Percentiles rank a stretch among this genome's conserved stretches.
Evolutionary conservation across 2,797 vertebrate species (phyloP).

Genomic region (Ispidina picta): DNA sequence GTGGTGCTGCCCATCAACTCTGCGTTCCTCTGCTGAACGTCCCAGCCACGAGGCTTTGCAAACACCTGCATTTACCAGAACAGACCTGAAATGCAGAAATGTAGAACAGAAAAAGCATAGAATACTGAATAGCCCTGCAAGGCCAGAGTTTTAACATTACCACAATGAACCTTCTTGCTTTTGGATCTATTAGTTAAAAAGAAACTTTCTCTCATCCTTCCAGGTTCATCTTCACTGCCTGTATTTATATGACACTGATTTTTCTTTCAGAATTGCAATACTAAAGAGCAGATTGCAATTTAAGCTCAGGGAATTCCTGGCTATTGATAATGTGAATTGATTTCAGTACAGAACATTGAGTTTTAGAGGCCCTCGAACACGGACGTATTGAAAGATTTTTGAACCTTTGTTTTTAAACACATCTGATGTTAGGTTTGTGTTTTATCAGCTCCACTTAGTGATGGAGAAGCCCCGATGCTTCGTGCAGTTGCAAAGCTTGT

Average conservation of each 20-base stretch:
- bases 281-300: background rate
- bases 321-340: background rate
- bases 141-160: background rate
- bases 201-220: background rate
- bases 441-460: accelerated
- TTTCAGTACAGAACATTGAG: constrained; percentile 36
- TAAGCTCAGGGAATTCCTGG: background rate
- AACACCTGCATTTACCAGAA: background rate
- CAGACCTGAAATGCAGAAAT: background rate
- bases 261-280: background rate
- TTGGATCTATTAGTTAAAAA: background rate
- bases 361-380: background rate
- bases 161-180: background rate
- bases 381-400: accelerated
- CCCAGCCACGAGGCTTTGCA: background rate
- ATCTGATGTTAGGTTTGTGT: background rate
- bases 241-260: background rate
- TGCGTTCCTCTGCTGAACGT: accelerated
- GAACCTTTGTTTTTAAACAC: constrained; percentile 12
- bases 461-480: background rate
- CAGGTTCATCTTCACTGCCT: background rate
- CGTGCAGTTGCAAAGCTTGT: background rate
- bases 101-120: background rate
- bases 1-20: background rate
- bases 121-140: accelerated